Base-by-base conservation (phyloP, 2,113 vertebrate genomes). In the Psammodynastes pulverulentus region DNA sequence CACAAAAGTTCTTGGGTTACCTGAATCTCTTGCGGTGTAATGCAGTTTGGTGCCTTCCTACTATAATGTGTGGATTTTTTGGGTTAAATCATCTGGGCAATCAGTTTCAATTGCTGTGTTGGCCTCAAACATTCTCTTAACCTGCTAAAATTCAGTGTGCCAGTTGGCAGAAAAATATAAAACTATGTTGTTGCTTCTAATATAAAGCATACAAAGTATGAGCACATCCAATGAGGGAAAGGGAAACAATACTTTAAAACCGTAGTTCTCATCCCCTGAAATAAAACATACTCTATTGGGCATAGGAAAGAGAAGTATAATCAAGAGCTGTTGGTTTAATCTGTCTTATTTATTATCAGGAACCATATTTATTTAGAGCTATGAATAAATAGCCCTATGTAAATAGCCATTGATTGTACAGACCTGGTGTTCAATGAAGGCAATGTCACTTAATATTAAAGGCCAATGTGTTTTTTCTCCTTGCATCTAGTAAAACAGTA, bases 41-140 rank as follows among this genome's bases (percentile, higher is more conserved):
- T 54, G 24, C 48, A n/a, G 8, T 46, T 56, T 86, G 45, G 45
- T 39, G n/a, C 86, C n/a, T 67, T 67, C 52, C 9, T 67, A 29
- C 21, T 67, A 67, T 15, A 62, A 54, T 86, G 86, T 58, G 43
- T 39, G 58, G n/a, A n/a, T 15, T 91, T 86, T 91, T n/a, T 48
- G 49, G n/a, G 54, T 62, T 91, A 91, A 93, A 94, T 95, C 94
- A 96, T 95, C 93, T 86, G 92, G 87, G 91, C 92, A 92, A 87
- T 9, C 93, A 86, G 95, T 95, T 95, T 94, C 92, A 54, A 94
- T 84, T 94, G 84, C 89, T 96, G 94, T 94, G 84, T 89, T 96
- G 95, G 95, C 94, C 91, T 96, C 94, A 96, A 94, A 95, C 87
- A 95, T 93, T 94, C 96, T 95, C 94, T 96, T 95, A 96, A 95